Evolutionary conservation across 2,113 vertebrate genomes (phyloP).

Genomic region (Albula goreensis): DNA sequence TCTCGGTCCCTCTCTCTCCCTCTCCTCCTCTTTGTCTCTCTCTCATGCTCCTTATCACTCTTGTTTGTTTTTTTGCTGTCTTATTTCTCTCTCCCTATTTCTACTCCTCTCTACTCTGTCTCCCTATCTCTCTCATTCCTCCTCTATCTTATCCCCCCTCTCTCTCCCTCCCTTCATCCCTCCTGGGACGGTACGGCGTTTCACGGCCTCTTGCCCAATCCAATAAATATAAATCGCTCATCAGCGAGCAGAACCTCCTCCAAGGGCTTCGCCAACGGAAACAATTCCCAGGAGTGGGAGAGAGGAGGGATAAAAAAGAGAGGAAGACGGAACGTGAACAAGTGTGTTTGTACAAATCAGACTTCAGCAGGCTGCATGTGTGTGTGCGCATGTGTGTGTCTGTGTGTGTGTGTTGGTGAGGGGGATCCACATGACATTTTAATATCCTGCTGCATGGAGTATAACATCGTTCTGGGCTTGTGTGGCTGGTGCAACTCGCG

Average conservation of each 20-base stretch:
- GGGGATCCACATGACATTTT: too few species aligned
- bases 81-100: too few species aligned
- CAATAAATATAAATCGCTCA: conserved; percentile 34
- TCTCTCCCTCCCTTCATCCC: background rate
- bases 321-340: conserved; percentile 33
- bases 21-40: too few species aligned
- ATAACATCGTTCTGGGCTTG: too few species aligned
- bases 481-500: too few species aligned
- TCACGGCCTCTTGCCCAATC: conserved; percentile 23
- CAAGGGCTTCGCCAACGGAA: conserved; percentile 31
- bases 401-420: too few species aligned
- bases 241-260: conserved; percentile 50
- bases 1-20: too few species aligned
- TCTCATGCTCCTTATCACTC: background rate
- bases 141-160: too few species aligned
- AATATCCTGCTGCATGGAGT: background rate
- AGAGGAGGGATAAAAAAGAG: conserved; percentile 37
- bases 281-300: conserved; percentile 31
- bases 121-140: too few species aligned
- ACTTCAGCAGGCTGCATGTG: background rate
- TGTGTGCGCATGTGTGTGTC: too few species aligned
- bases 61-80: too few species aligned
- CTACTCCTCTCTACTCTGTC: too few species aligned
- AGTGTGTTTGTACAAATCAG: background rate
- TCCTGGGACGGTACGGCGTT: conserved; percentile 30